A percentile compares a stretch with the other conserved stretches of the same genome.
Evolutionary conservation across 30 jellyfish, hydroid and myxozoan species (phyloP).

Genomic region (Pseudorhiza aurosa): DNA sequence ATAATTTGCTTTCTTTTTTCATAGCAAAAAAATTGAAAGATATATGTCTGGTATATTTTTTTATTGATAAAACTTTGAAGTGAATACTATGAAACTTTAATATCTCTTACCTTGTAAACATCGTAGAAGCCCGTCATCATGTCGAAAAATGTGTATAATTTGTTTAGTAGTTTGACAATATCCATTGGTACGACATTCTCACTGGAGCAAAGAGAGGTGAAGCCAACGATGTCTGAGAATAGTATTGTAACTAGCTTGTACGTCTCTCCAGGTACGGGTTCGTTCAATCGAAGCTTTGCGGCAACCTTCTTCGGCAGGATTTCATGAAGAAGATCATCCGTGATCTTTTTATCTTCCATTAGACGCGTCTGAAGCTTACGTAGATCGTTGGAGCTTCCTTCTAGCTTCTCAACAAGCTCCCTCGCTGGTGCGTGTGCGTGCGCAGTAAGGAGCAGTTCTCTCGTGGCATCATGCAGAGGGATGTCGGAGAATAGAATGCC

Average conservation of each 20-base stretch:
- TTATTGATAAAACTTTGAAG: background rate
- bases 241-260: conserved; percentile 73
- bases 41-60: background rate
- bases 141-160: conserved; percentile 80
- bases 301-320: conserved; percentile 84
- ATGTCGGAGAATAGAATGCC: conserved; percentile 75
- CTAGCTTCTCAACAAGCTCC: conserved; percentile 76
- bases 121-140: conserved; percentile 75
- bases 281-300: conserved; percentile 67
- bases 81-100: background rate
- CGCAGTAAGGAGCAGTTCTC: conserved; percentile 79
- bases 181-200: conserved; percentile 93
- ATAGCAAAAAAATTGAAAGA: background rate
- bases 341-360: conserved; percentile 70
- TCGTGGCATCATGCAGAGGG: conserved; percentile 84
- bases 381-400: conserved; percentile 68
- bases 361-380: conserved; percentile 67
- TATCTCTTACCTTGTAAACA: conserved; percentile 75
- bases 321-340: conserved; percentile 81
- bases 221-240: conserved; percentile 89
- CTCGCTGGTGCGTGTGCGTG: conserved; percentile 78
- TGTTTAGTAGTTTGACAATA: conserved; percentile 75
- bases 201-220: conserved; percentile 83
- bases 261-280: conserved; percentile 84
- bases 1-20: background rate